Percentiles rank a stretch among this genome's conserved stretches.
These are phyloP conservation scores for Apamea monoglypha DNA, from an alignment of 2,888 invertebrate genomes.

Conservation along the genomic window DNA sequence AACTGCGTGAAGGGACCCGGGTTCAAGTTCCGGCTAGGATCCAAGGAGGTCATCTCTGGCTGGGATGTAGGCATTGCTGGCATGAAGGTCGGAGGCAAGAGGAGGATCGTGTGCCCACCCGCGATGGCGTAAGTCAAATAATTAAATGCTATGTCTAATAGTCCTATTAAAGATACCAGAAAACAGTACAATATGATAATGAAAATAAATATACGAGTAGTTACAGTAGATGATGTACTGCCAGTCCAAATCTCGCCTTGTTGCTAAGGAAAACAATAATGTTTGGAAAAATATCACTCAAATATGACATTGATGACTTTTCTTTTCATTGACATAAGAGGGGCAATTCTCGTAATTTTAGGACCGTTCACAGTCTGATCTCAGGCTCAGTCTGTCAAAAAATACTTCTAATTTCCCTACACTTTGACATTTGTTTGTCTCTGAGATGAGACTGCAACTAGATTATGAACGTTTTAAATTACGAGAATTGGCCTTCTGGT, in stretches of 20 bases:
- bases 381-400: too few relatives aligned
- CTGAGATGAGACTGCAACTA: too few relatives aligned
- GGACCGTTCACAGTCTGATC: too few relatives aligned
- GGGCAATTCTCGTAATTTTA: too few relatives aligned
- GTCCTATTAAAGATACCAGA: not conserved
- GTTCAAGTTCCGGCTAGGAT: constrained; percentile 96
- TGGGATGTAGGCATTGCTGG: constrained; percentile 97
- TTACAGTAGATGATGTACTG: not conserved
- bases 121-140: constrained; percentile 92
- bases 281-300: not conserved
- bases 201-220: not conserved
- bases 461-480: too few relatives aligned
- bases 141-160: constrained; percentile 27
- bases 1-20: constrained; percentile 93
- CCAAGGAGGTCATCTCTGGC: constrained; percentile 96
- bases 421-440: too few relatives aligned
- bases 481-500: too few relatives aligned
- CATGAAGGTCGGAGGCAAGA: constrained; percentile 98
- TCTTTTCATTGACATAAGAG: not conserved
- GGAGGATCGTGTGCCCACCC: constrained; percentile 95
- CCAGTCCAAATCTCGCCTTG: not conserved
- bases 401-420: too few relatives aligned
- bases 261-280: not conserved
- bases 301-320: not conserved
- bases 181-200: not conserved